These are phyloP conservation scores for Henricia sp. DNA, from an alignment of 53 echinoderm and acorn worm genomes.

Conservation along the genomic window DNA sequence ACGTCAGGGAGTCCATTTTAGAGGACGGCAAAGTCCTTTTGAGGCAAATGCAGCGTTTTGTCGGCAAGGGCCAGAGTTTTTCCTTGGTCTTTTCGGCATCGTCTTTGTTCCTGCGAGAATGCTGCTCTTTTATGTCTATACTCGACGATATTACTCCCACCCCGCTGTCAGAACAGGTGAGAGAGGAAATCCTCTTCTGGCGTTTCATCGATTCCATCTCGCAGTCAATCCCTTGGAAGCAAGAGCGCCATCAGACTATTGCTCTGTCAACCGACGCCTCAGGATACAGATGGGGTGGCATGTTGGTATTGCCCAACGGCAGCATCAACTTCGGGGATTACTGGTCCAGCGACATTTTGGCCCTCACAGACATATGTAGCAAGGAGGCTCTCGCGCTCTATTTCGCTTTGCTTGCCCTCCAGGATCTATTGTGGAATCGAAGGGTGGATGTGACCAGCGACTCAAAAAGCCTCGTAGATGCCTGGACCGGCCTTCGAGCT, in stretches of 20 bases:
- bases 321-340: background rate
- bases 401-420: background rate
- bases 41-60: background rate
- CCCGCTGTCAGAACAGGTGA: background rate
- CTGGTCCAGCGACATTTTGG: background rate
- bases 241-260: constrained; percentile 4
- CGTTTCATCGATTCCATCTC: background rate
- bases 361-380: background rate
- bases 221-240: constrained; percentile 4
- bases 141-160: background rate
- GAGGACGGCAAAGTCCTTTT: background rate
- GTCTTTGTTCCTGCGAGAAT: constrained; percentile 1
- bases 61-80: background rate
- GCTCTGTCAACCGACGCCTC: constrained; percentile 6
- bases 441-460: background rate
- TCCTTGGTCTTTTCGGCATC: background rate
- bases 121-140: background rate
- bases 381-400: background rate
- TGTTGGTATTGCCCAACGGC: background rate
- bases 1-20: constrained; percentile 1
- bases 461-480: background rate
- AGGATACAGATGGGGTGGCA: background rate
- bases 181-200: background rate
- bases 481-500: background rate
- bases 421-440: background rate